Conservation (phyloP, 1,140 invertebrate genomes). For the Pseudachorutes palmiensis region DNA sequence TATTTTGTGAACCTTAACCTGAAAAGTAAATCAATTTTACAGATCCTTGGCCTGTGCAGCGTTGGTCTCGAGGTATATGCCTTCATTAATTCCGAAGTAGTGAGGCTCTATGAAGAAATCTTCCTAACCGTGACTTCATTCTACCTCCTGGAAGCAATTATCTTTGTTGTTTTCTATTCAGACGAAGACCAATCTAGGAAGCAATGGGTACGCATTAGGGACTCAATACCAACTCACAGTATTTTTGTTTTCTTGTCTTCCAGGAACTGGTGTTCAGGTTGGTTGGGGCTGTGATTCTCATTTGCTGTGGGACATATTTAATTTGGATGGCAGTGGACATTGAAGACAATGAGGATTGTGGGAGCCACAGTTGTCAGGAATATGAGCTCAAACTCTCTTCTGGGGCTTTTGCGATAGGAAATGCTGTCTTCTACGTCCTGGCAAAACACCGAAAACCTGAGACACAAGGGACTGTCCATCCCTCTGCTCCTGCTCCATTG, state of each 20-base stretch:
- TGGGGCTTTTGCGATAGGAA: neutral
- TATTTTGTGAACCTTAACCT: neutral
- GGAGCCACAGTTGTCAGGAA: neutral
- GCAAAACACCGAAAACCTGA: neutral
- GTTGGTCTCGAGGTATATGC: neutral
- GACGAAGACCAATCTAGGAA: neutral
- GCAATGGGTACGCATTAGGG: neutral
- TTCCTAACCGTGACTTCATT: neutral
- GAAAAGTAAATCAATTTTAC: neutral
- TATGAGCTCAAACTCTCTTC: neutral
- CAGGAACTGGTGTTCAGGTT: neutral
- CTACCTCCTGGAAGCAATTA: neutral
- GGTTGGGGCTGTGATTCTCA: neutral
- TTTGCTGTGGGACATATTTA: neutral
- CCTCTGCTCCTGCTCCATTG: neutral
- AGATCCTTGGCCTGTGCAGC: neutral
- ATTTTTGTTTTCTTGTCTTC: neutral
- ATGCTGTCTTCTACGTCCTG: neutral
- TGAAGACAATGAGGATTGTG: neutral
- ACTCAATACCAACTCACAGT: too few species aligned
- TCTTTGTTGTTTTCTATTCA: neutral
- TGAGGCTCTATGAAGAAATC: neutral
- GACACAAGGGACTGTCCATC: neutral
- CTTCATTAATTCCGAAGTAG: neutral
- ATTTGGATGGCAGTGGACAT: neutral